A percentile compares a stretch with the other conserved stretches of the same genome.
These are phyloP conservation scores for Odontophorus gujanensis DNA, from an alignment of 2,113 vertebrate genomes.

Conservation along the genomic window DNA sequence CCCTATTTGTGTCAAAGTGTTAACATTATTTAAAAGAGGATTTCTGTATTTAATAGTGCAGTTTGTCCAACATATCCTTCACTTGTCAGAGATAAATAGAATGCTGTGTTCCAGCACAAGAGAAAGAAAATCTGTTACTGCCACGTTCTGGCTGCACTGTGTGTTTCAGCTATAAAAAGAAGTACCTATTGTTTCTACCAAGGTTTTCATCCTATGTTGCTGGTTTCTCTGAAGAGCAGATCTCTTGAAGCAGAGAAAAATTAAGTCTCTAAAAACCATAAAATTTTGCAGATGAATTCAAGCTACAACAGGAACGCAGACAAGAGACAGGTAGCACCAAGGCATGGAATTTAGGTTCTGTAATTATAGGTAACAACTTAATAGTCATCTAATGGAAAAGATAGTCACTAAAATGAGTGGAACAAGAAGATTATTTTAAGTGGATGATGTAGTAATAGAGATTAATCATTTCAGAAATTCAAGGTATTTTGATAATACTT, in stretches of 20 bases:
- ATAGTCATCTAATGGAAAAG: background rate
- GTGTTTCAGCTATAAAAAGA: slow-evolving; percentile 64
- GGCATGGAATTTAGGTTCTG: background rate
- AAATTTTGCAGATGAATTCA: background rate
- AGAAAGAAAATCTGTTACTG: slow-evolving; percentile 70
- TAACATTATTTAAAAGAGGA: slow-evolving; percentile 54
- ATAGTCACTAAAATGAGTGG: background rate
- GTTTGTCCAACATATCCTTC: slow-evolving; percentile 63
- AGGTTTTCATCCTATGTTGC: slow-evolving; percentile 40
- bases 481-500: background rate
- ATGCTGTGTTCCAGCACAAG: slow-evolving; percentile 58
- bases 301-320: background rate
- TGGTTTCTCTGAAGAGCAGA: slow-evolving; percentile 22
- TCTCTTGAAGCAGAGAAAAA: slow-evolving; percentile 41
- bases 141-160: slow-evolving; percentile 36
- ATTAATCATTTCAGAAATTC: background rate
- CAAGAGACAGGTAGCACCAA: background rate
- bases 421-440: background rate
- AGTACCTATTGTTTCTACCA: slow-evolving; percentile 63
- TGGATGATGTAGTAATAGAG: background rate
- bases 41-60: slow-evolving; percentile 59
- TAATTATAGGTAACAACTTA: background rate
- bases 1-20: slow-evolving; percentile 53
- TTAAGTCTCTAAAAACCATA: slow-evolving; percentile 6
- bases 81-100: slow-evolving; percentile 69